Conservation (phyloP, 2,797 vertebrate genomes). For the Oryzias sinensis region DNA sequence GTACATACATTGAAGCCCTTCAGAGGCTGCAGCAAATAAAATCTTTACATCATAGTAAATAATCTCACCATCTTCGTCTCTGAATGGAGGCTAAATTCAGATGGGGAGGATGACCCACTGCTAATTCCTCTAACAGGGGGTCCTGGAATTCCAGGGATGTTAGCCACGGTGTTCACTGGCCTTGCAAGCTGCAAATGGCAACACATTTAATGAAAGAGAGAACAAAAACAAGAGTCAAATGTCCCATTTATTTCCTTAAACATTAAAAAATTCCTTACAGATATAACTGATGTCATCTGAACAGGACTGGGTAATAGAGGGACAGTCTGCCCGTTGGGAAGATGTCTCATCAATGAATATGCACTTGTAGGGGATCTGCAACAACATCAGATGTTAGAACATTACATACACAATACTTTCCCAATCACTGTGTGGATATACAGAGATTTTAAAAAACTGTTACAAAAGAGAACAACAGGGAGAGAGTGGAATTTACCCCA, state of each 20-base stretch:
- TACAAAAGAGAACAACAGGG: conserved; percentile 4
- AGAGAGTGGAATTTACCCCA: conserved; percentile 80
- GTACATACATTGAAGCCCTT: not conserved
- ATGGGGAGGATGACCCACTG: conserved; percentile 84
- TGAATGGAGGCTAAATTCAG: conserved; percentile 82
- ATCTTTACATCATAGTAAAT: not conserved
- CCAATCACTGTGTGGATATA: not conserved
- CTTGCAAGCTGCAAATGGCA: conserved; percentile 82
- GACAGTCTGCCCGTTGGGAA: conserved; percentile 91
- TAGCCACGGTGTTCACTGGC: conserved; percentile 87
- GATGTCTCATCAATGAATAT: conserved; percentile 91
- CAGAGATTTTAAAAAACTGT: not conserved
- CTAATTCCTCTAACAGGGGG: conserved; percentile 84
- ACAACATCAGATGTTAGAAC: conserved; percentile 21
- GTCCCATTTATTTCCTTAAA: not conserved
- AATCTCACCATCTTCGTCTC: conserved; percentile 90
- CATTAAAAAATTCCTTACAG: conserved; percentile 76
- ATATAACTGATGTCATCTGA: conserved; percentile 96
- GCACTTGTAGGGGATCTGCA: conserved; percentile 88
- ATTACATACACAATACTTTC: conserved; percentile 7
- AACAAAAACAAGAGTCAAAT: conserved; percentile 1
- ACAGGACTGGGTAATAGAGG: conserved; percentile 90
- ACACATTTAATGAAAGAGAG: conserved; percentile 16
- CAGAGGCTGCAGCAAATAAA: not conserved
- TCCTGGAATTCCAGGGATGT: conserved; percentile 95